Evolutionary conservation across 2,888 invertebrate species (phyloP).

Genomic region (Ichneumoninae sp.): DNA sequence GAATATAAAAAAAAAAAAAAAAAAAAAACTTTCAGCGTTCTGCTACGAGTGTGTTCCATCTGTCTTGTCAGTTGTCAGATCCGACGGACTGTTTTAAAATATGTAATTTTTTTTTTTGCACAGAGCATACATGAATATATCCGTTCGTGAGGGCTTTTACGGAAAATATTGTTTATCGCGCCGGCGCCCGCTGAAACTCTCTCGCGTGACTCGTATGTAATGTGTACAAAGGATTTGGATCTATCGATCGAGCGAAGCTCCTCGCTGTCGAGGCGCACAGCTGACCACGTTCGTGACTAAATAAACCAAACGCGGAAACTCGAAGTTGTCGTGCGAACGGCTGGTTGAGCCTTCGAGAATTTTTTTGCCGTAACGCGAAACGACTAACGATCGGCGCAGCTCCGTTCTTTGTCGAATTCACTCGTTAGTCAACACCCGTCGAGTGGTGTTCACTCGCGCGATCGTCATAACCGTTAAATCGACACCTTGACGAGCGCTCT

Average conservation of each 20-base stretch:
- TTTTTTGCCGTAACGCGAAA: not conserved
- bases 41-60: not conserved
- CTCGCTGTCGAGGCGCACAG: constrained; percentile 44
- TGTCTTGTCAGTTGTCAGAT: not conserved
- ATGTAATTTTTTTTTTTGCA: not conserved
- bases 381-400: not conserved
- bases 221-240: constrained; percentile 40
- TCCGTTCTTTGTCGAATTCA: not conserved
- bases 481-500: constrained; percentile 9
- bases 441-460: not conserved
- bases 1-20: not conserved
- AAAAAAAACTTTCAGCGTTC: not conserved
- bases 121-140: not conserved
- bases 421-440: not conserved
- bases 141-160: not conserved
- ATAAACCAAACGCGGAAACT: not conserved
- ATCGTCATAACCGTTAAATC: constrained; percentile 35
- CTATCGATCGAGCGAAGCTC: constrained; percentile 32
- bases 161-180: not conserved
- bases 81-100: not conserved
- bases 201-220: not conserved
- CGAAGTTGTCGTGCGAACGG: not conserved
- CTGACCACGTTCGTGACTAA: constrained; percentile 7
- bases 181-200: not conserved
- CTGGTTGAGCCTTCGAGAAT: not conserved